phyloP scores from a whole-genome alignment of 2,888 invertebrate genomes.

The Argyra leucocephala region DNA sequence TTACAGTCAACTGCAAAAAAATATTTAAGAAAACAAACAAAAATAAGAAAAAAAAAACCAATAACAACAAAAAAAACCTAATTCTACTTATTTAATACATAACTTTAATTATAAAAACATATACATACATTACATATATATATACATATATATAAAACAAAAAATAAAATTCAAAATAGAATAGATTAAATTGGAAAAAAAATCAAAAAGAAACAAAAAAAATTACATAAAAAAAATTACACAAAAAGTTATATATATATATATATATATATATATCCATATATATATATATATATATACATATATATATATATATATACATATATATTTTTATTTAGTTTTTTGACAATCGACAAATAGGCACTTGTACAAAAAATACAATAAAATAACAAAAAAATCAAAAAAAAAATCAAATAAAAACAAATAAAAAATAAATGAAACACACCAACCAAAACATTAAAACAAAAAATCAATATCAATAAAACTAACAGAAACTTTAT shows the following conservation, averaged over 20 bases:
- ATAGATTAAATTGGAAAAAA: slow-evolving; percentile 17
- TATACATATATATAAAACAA: background rate
- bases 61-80: background rate
- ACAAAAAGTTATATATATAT: slow-evolving; percentile 16
- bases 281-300: slow-evolving; percentile 18
- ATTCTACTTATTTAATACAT: background rate
- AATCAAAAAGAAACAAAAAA: slow-evolving; percentile 7
- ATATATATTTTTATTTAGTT: slow-evolving; percentile 38
- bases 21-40: background rate
- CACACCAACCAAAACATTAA: slow-evolving; percentile 14
- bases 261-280: slow-evolving; percentile 20
- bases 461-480: slow-evolving; percentile 13
- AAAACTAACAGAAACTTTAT: slow-evolving; percentile 10
- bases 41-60: background rate
- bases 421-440: slow-evolving; percentile 17
- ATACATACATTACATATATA: background rate
- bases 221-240: slow-evolving; percentile 19
- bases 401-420: slow-evolving; percentile 13
- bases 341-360: slow-evolving; percentile 47
- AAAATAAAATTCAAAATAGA: background rate
- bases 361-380: slow-evolving; percentile 41
- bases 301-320: slow-evolving; percentile 22
- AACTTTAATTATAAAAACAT: background rate
- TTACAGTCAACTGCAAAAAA: background rate
- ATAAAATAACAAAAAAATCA: slow-evolving; percentile 23